Evolutionary conservation across 2,888 invertebrate genomes (phyloP), one percentile per base, ranked within the genome.

Genomic region (Drosophila atroscutellata): DNA sequence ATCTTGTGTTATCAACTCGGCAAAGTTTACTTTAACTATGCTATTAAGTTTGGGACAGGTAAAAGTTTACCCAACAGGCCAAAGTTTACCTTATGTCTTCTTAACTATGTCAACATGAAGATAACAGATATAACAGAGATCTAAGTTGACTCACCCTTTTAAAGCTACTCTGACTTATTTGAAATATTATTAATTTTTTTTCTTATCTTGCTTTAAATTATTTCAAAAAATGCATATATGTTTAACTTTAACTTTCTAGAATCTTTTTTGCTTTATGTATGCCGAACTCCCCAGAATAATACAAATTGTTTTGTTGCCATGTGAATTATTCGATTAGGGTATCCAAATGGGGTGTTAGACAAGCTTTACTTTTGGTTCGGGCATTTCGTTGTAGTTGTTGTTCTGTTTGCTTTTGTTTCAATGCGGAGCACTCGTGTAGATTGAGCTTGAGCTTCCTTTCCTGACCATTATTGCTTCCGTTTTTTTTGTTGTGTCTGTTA

Each of bases 401-500:
- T 62, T 54, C 18, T 3, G 37, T 58, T 60, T 71, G 37, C 13
- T 24, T 24, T 45, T 45, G 45, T 45, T 24, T 24, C 36, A 63
- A 63, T 58, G 20, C 37, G 39, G 24, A 50, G 72, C 77, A 63
- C 77, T 69, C 68, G 57, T 61, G 72, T 72, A 61, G 64, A 76
- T 76, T 73, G 64, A 63, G 67, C 52, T 73, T 60, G 20, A 36
- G 74, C 73, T 83, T 74, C 79, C 80, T 79, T 75, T 47, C 47
- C 70, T 72, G 67, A 26, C 45, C 64, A 54, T 64, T 75, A 61
- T 68, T 81, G 86, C 80, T 89, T 84, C 89, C 83, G 83, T 88
- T 88, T 80, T 24, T 36, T 69, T 77, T 45, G 61, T 76, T 67
- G 28, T 58, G 50, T 47, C 34, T 49, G 36, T 26, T 36, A 28